Evolutionary conservation across 2,797 vertebrate genomes (phyloP).

Genomic region (Brachymystax lenok): DNA sequence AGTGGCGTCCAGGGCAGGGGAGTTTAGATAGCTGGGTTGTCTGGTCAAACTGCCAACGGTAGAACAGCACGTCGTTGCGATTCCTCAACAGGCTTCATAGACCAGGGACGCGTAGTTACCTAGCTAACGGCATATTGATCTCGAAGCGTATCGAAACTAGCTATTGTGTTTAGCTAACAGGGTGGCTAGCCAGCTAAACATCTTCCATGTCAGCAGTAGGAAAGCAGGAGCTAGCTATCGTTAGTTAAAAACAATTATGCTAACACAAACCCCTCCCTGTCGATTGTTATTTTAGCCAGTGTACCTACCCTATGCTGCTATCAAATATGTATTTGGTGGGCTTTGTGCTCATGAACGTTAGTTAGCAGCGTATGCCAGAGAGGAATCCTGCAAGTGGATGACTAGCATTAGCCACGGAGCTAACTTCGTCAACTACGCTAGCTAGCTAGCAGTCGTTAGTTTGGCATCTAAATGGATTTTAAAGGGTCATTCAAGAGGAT

Average conservation of each 20-base stretch:
- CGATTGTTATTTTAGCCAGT: background rate
- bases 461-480: conserved; percentile 49
- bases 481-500: conserved; percentile 51
- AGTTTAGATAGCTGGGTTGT: conserved; percentile 34
- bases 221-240: background rate
- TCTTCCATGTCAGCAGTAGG: background rate
- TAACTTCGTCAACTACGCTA: conserved; percentile 9
- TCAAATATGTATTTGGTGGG: background rate
- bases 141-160: background rate
- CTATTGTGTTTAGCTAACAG: too few species aligned
- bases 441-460: conserved; percentile 57
- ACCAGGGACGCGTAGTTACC: background rate
- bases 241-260: too few species aligned
- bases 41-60: conserved; percentile 34
- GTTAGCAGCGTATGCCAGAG: conserved; percentile 19
- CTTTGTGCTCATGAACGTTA: background rate
- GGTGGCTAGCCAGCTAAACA: background rate
- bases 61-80: background rate
- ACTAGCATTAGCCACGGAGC: conserved; percentile 33
- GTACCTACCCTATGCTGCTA: background rate
- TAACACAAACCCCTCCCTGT: background rate
- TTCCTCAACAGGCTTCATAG: background rate
- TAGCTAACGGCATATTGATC: too few species aligned
- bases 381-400: conserved; percentile 47
- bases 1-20: conserved; percentile 50